Conservation (phyloP, 1,140 invertebrate species). For the Tetragnatha versicolor region DNA sequence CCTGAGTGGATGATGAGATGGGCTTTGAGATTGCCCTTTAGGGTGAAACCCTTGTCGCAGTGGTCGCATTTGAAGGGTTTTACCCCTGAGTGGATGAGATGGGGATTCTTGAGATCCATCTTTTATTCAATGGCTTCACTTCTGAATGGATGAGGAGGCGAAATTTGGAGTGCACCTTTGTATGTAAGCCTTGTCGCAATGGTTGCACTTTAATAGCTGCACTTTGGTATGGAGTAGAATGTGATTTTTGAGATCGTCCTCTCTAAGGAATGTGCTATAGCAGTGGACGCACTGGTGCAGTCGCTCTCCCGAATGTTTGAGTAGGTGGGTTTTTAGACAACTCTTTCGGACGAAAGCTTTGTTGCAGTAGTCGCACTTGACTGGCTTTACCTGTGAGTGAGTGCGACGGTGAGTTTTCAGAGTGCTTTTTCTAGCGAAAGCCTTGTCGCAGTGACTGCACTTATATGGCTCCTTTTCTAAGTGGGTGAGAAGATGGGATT, state of each 20-base stretch:
- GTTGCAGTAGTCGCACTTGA: too few relatives aligned
- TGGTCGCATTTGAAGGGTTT: slow-evolving; percentile 84
- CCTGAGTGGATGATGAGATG: slow-evolving; percentile 89
- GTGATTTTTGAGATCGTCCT: slow-evolving; percentile 3
- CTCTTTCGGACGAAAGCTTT: too few relatives aligned
- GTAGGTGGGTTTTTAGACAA: too few relatives aligned
- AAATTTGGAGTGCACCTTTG: slow-evolving; percentile 1
- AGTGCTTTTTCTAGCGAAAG: too few relatives aligned
- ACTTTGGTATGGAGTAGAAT: neutral
- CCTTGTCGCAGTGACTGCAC: too few relatives aligned
- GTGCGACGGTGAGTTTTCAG: too few relatives aligned
- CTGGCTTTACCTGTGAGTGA: too few relatives aligned
- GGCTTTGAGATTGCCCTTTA: slow-evolving; percentile 86
- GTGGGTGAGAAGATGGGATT: too few relatives aligned
- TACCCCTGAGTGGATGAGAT: slow-evolving; percentile 84
- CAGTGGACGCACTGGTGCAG: slow-evolving; percentile 33
- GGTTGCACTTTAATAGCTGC: neutral
- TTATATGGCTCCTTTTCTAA: too few relatives aligned
- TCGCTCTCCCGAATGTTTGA: slow-evolving; percentile 39
- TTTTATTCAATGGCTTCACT: slow-evolving; percentile 69
- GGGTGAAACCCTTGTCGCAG: slow-evolving; percentile 79
- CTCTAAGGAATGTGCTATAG: neutral
- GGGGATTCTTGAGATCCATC: neutral
- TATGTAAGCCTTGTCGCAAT: slow-evolving; percentile 28
- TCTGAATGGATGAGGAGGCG: slow-evolving; percentile 67